phyloP scores from a whole-genome alignment of 2,797 vertebrate genomes.

The Pipistrellus nathusii region DNA sequence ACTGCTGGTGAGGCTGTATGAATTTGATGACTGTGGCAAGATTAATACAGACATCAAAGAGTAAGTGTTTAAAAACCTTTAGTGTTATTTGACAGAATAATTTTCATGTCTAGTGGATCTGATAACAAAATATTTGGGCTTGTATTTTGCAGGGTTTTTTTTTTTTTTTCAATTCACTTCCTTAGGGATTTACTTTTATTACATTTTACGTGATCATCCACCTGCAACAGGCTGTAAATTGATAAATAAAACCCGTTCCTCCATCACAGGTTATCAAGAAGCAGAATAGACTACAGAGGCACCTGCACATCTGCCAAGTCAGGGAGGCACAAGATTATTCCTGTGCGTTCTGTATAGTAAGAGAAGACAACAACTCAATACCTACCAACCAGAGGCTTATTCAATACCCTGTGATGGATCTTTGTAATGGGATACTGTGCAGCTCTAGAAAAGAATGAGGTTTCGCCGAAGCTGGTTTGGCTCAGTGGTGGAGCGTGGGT shows the following conservation, averaged over 20 bases:
- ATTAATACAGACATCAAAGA: neutral
- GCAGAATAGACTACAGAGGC: neutral
- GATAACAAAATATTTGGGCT: slow-evolving; percentile 50
- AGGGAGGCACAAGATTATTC: neutral
- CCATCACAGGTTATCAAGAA: neutral
- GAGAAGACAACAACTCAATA: neutral
- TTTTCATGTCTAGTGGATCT: slow-evolving; percentile 32
- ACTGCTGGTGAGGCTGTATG: neutral
- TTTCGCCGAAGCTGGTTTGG: too few species aligned
- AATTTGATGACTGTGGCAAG: neutral
- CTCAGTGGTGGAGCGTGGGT: too few species aligned
- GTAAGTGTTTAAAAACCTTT: slow-evolving; percentile 8
- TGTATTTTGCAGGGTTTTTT: neutral
- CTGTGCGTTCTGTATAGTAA: neutral
- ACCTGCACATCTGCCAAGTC: neutral
- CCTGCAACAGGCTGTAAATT: slow-evolving; percentile 58
- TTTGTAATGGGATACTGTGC: neutral
- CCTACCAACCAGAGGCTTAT: neutral
- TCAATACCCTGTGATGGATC: neutral
- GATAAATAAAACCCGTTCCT: slow-evolving; percentile 54
- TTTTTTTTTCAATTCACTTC: slow-evolving; percentile 45
- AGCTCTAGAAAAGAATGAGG: neutral
- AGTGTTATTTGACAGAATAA: neutral
- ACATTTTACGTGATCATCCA: slow-evolving; percentile 66
- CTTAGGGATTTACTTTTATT: slow-evolving; percentile 63